These are phyloP conservation scores for Cathartes aura DNA, from an alignment of 2,113 vertebrate genomes.

Conservation along the genomic window DNA sequence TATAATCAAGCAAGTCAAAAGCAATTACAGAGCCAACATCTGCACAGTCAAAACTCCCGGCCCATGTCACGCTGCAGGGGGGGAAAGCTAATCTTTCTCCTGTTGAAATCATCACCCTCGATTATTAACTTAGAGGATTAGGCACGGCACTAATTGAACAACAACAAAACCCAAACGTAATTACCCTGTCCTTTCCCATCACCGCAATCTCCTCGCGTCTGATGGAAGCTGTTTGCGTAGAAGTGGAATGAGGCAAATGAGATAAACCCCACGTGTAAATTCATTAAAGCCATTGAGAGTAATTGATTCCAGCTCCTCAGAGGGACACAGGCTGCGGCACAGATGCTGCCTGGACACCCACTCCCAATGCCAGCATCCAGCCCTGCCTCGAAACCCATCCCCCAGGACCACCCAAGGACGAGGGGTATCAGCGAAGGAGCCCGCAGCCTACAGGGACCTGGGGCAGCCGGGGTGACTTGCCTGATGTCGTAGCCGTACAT, in stretches of 20 bases:
- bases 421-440: not conserved
- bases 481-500: conserved; percentile 98
- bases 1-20: not conserved
- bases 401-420: not conserved
- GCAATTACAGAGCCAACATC: conserved; percentile 45
- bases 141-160: conserved; percentile 49
- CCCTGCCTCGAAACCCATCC: not conserved
- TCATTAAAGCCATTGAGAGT: not conserved
- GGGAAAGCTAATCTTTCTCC: not conserved
- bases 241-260: not conserved
- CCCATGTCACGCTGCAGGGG: not conserved
- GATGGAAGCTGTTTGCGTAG: not conserved
- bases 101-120: not conserved
- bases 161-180: conserved; percentile 28
- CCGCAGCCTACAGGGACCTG: rapidly evolving
- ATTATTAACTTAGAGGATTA: conserved; percentile 68
- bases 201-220: not conserved
- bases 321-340: not conserved
- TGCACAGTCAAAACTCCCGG: not conserved
- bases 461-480: conserved; percentile 18
- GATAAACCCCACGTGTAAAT: not conserved
- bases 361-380: not conserved
- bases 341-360: not conserved
- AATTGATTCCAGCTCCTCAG: conserved; percentile 4
- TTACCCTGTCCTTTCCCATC: conserved; percentile 32